These are phyloP conservation scores for Lordiphosa collinella DNA, from an alignment of 1,140 invertebrate species.

Conservation along the genomic window DNA sequence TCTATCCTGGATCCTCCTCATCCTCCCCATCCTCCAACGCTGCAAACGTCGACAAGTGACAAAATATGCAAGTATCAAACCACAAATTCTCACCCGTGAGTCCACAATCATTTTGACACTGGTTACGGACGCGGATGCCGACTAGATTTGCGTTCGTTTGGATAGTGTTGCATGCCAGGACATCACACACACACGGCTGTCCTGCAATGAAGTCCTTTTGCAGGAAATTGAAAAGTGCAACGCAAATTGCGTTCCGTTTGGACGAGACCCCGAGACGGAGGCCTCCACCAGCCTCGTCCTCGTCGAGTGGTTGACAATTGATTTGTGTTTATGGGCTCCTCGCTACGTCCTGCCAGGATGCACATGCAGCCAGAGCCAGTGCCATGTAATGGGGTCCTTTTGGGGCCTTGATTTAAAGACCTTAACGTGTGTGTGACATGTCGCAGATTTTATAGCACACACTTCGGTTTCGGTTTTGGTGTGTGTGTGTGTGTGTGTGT, in stretches of 20 bases:
- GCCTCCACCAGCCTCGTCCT: constrained; percentile 27
- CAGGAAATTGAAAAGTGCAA: constrained; percentile 75
- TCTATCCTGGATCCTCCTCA: not conserved
- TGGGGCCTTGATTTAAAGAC: constrained; percentile 68
- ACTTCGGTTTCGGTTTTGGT: not conserved
- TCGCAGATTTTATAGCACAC: constrained; percentile 33
- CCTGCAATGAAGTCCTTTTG: constrained; percentile 54
- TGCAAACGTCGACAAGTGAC: constrained; percentile 62
- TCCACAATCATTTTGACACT: constrained; percentile 78
- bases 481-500: no score
- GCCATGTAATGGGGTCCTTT: constrained; percentile 62
- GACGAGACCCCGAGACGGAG: not conserved
- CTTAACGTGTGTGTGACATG: constrained; percentile 39
- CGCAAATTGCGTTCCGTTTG: constrained; percentile 69
- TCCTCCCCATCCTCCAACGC: not conserved
- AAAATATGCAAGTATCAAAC: constrained; percentile 78
- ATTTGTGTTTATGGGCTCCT: constrained; percentile 71
- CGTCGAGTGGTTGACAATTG: constrained; percentile 71
- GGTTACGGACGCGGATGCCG: constrained; percentile 47
- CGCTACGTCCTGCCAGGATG: constrained; percentile 19
- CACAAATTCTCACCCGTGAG: constrained; percentile 76
- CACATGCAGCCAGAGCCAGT: not conserved
- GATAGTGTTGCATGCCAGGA: constrained; percentile 59
- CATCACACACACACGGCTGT: constrained; percentile 1
- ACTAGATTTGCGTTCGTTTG: constrained; percentile 63